Evolutionary conservation across 1,140 invertebrate species (phyloP).

Genomic region (Cheumatopsyche charites): DNA sequence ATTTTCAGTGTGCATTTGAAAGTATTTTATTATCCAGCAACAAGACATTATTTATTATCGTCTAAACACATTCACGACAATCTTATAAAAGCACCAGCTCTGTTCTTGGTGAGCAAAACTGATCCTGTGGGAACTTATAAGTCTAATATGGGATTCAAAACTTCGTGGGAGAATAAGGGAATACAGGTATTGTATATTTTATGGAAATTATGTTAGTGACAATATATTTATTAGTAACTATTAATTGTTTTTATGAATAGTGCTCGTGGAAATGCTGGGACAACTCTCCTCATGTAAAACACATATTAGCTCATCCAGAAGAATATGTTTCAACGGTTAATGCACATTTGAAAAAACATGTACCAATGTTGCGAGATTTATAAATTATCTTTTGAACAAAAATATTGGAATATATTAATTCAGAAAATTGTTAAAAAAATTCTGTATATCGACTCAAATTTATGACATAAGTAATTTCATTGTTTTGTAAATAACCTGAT

Average conservation of each 20-base stretch:
- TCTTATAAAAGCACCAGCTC: background rate
- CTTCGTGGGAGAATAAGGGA: conserved; percentile 21
- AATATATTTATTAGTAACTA: background rate
- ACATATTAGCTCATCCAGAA: background rate
- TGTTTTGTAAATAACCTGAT: no score
- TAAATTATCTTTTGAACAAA: no score
- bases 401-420: no score
- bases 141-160: background rate
- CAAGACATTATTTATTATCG: background rate
- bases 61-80: background rate
- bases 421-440: no score
- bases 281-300: background rate
- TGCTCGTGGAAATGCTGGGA: background rate
- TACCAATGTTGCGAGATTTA: background rate
- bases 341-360: background rate
- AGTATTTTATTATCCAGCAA: background rate
- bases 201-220: background rate
- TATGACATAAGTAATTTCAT: no score
- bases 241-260: background rate
- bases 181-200: conserved; percentile 8
- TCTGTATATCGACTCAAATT: no score
- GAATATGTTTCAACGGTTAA: conserved; percentile 7
- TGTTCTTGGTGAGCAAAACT: conserved; percentile 6
- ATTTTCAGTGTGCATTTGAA: conserved; percentile 1
- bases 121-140: conserved; percentile 1